A percentile compares a stretch with the other conserved stretches of the same genome.
Evolutionary conservation across 2,113 vertebrate genomes (phyloP).

Genomic region (Cichladusa arquata): DNA sequence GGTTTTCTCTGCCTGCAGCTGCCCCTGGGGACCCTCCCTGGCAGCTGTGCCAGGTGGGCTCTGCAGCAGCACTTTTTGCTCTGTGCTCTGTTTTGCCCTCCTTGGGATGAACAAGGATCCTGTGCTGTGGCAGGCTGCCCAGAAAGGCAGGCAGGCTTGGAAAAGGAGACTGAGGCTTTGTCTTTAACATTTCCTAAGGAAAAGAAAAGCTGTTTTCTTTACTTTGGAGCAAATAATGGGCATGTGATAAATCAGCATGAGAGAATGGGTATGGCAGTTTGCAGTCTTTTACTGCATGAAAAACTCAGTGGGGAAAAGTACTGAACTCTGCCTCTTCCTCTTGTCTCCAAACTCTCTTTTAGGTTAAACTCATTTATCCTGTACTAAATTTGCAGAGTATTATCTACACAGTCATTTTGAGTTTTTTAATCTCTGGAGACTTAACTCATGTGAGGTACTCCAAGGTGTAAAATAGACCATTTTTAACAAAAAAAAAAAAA

Average conservation of each 20-base stretch:
- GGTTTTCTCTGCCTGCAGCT: not conserved
- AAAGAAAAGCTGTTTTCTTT: not conserved
- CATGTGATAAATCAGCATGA: not conserved
- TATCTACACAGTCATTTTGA: not conserved
- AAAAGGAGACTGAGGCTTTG: not conserved
- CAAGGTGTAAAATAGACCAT: not conserved
- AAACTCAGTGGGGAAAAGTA: not conserved
- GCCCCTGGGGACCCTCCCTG: not conserved
- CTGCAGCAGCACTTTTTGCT: not conserved
- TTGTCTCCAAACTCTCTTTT: not conserved
- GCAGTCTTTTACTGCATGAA: not conserved
- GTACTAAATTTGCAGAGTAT: not conserved
- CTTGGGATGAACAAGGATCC: not conserved
- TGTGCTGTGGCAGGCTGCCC: not conserved
- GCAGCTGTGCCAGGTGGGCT: not conserved
- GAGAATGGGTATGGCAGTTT: not conserved
- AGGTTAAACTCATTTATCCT: not conserved
- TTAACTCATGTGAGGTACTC: not conserved
- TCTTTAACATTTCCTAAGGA: not conserved
- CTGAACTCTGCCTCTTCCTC: not conserved
- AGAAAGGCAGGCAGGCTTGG: not conserved
- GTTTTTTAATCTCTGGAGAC: not conserved
- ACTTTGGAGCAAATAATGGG: not conserved
- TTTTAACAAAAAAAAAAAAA: not conserved
- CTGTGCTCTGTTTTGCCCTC: not conserved